Conservation (phyloP, 2,888 invertebrate genomes). For the Rhagonycha fulva region DNA sequence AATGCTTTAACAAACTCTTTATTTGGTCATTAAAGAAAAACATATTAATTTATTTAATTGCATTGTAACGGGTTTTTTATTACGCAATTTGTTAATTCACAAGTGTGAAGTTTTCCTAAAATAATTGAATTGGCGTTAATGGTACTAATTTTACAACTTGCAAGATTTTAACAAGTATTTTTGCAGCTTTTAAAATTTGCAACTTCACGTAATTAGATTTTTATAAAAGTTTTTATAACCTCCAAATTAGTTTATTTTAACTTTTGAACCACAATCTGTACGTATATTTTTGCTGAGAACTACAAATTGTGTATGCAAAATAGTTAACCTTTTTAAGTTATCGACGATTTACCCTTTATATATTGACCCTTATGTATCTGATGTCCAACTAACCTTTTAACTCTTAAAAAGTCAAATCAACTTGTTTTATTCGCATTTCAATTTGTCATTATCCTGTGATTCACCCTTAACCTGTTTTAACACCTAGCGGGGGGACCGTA, state of each 20-base stretch:
- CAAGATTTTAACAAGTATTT: neutral
- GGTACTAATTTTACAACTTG: neutral
- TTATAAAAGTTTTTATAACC: neutral
- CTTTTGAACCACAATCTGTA: conserved; percentile 27
- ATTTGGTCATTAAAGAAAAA: neutral
- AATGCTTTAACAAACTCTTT: neutral
- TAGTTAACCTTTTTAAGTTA: conserved; percentile 8
- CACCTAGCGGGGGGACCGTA: too few relatives aligned
- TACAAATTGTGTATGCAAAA: conserved; percentile 32
- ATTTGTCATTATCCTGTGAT: neutral
- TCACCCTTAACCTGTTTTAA: too few relatives aligned
- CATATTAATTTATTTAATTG: neutral
- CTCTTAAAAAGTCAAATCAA: conserved; percentile 37
- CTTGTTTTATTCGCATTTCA: neutral
- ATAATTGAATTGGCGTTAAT: neutral
- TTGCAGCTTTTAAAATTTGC: neutral
- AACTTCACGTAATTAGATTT: neutral
- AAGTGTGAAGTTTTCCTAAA: neutral
- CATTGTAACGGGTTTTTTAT: neutral
- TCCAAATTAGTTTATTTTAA: neutral
- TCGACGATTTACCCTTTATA: conserved; percentile 26
- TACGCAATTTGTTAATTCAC: neutral
- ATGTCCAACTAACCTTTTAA: conserved; percentile 39
- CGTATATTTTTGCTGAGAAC: conserved; percentile 35
- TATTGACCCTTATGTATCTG: conserved; percentile 36